Conservation (phyloP, 2,888 invertebrate genomes). For the Lypha dubia region DNA sequence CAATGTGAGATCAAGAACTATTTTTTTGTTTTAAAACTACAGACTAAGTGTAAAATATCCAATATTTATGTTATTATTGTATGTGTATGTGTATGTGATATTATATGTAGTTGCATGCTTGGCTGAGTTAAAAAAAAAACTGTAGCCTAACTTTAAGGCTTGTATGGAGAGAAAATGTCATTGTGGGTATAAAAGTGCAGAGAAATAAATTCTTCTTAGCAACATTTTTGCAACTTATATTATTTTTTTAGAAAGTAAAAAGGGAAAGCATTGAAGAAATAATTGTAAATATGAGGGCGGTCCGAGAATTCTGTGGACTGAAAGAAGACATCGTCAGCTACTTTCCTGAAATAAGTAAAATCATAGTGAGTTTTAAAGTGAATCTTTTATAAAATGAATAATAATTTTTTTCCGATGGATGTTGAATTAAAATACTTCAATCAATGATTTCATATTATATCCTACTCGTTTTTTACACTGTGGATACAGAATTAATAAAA, state of each 20-base stretch:
- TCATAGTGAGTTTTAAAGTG: too few species aligned
- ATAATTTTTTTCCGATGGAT: too few species aligned
- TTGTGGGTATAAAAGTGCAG: neutral
- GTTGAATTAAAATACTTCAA: too few species aligned
- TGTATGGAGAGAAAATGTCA: conserved; percentile 5
- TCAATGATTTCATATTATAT: too few species aligned
- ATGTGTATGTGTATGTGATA: neutral
- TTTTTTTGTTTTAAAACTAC: neutral
- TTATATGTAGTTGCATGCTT: neutral
- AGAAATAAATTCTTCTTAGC: neutral
- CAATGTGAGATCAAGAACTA: conserved; percentile 37
- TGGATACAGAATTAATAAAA: too few species aligned
- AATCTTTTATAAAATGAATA: too few species aligned
- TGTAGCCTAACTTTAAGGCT: conserved; percentile 37
- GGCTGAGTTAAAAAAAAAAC: conserved; percentile 23
- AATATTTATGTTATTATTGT: neutral
- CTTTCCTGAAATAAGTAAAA: too few species aligned
- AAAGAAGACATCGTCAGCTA: too few species aligned
- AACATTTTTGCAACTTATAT: conserved; percentile 22
- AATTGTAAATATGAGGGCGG: neutral
- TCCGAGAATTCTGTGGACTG: neutral
- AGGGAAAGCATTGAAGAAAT: conserved; percentile 42
- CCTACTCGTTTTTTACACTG: too few species aligned
- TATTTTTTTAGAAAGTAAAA: conserved; percentile 58
- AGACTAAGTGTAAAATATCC: neutral